Percentiles rank a stretch among this genome's conserved stretches.
phyloP scores from a whole-genome alignment of 2,888 invertebrate genomes.

The Lycia hirtaria region DNA sequence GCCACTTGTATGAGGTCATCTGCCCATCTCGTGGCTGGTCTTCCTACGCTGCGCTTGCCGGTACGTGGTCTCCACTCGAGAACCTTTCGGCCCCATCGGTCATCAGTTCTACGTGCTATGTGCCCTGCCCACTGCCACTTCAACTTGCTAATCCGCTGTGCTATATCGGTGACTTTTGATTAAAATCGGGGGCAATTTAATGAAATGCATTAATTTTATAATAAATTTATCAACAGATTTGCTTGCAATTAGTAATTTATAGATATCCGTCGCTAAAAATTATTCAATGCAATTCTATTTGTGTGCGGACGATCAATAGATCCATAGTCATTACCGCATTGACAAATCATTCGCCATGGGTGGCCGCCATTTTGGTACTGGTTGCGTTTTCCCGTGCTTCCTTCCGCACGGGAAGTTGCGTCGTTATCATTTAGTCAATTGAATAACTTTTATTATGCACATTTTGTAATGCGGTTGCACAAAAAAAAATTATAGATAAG shows the following conservation, averaged over 20 bases:
- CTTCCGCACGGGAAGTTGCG: constrained; percentile 58
- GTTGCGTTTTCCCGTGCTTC: constrained; percentile 53
- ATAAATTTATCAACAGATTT: neutral
- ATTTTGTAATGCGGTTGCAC: neutral
- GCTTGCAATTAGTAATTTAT: constrained; percentile 1
- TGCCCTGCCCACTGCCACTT: too few relatives aligned
- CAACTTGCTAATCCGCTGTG: too few relatives aligned
- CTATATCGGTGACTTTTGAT: too few relatives aligned
- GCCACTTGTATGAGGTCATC: too few relatives aligned
- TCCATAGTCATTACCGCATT: constrained; percentile 51
- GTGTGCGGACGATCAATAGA: constrained; percentile 48
- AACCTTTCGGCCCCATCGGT: too few relatives aligned
- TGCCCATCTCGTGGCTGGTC: too few relatives aligned
- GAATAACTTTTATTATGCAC: constrained; percentile 35
- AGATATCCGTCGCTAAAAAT: constrained; percentile 33
- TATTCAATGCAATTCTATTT: constrained; percentile 27
- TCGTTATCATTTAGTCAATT: constrained; percentile 48
- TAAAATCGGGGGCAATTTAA: too few relatives aligned
- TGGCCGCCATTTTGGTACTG: constrained; percentile 70
- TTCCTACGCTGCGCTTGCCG: too few relatives aligned
- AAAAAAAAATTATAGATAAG: neutral
- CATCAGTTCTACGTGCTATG: too few relatives aligned
- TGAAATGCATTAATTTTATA: neutral
- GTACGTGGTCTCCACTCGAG: too few relatives aligned
- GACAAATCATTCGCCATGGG: constrained; percentile 73